Evolutionary conservation across 2,888 invertebrate genomes (phyloP).

Genomic region (Luperina testacea): DNA sequence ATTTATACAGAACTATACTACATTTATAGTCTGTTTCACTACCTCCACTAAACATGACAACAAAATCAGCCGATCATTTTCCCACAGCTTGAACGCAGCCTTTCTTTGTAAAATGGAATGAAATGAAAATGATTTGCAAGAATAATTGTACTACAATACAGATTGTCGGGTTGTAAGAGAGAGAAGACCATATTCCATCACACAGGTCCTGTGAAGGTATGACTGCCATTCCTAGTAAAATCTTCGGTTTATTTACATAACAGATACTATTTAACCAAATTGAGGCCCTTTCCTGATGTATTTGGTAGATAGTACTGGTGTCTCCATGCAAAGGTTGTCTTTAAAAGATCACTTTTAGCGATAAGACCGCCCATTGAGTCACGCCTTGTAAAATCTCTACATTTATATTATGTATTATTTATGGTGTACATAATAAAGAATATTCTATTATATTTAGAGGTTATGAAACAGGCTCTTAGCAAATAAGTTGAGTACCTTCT

Average conservation of each 20-base stretch:
- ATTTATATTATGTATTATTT: neutral
- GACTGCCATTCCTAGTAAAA: neutral
- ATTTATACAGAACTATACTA: neutral
- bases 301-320: neutral
- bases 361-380: neutral
- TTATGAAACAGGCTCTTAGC: neutral
- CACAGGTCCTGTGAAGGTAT: neutral
- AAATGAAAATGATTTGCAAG: too few relatives aligned
- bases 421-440: neutral
- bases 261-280: neutral
- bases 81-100: neutral
- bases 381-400: neutral
- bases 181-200: neutral
- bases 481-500: slow-evolving; percentile 84
- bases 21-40: neutral
- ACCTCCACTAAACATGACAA: neutral
- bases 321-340: neutral
- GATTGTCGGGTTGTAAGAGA: neutral
- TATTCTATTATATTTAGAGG: neutral
- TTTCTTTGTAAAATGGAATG: neutral
- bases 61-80: neutral
- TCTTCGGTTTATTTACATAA: neutral
- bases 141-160: too few relatives aligned
- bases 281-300: neutral
- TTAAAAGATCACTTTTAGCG: neutral